phyloP scores from a whole-genome alignment of 2,797 vertebrate genomes.

The Eremophila alpestris region DNA sequence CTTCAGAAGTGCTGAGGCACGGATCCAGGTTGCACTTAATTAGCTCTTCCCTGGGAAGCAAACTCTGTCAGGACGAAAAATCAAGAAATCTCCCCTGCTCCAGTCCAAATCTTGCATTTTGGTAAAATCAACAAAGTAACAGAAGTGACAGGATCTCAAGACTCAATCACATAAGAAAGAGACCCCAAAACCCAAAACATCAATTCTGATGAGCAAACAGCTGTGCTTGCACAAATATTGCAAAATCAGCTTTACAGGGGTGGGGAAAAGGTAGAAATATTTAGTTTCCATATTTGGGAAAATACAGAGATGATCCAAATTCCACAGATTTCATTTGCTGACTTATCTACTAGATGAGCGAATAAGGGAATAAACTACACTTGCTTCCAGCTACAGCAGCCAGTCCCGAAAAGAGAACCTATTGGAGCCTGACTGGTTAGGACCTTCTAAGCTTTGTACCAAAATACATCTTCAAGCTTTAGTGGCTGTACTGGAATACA shows the following conservation, averaged over 20 bases:
- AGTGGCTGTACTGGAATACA: neutral
- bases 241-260: neutral
- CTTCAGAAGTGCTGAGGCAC: neutral
- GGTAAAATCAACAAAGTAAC: neutral
- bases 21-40: neutral
- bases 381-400: neutral
- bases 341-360: neutral
- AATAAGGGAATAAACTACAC: neutral
- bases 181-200: neutral
- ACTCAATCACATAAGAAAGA: neutral
- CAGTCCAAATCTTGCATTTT: neutral
- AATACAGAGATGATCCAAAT: neutral
- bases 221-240: neutral
- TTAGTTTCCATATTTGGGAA: neutral
- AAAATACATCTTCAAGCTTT: neutral
- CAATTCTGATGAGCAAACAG: accelerated
- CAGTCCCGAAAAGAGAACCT: neutral
- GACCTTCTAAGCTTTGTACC: neutral
- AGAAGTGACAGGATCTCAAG: neutral
- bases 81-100: neutral
- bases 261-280: neutral
- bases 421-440: neutral
- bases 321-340: neutral
- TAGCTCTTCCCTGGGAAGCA: neutral
- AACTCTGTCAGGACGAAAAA: neutral